A percentile compares a stretch with the other conserved stretches of the same genome.
Evolutionary conservation across 2,888 invertebrate species (phyloP).

Genomic region (Amphipyra tragopoginis): DNA sequence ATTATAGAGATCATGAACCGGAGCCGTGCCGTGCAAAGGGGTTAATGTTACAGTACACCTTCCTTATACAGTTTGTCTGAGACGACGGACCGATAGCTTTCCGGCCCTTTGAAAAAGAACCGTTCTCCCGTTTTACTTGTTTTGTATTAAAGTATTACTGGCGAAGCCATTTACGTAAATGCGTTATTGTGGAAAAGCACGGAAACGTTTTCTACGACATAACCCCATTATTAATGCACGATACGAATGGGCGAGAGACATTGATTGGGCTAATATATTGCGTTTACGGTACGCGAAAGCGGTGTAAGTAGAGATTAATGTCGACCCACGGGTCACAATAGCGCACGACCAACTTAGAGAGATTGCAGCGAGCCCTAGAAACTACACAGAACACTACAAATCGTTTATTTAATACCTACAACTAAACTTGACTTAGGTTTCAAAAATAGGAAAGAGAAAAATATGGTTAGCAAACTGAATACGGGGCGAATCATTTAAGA

Average conservation of each 20-base stretch:
- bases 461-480: too few relatives aligned
- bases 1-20: conserved; percentile 69
- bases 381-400: conserved; percentile 54
- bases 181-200: conserved; percentile 21
- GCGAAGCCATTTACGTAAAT: conserved; percentile 24
- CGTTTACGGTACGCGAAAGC: conserved; percentile 62
- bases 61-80: conserved; percentile 68
- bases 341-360: conserved; percentile 63
- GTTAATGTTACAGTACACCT: conserved; percentile 77
- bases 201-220: conserved; percentile 22
- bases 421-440: not conserved
- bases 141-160: conserved; percentile 41
- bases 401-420: conserved; percentile 36
- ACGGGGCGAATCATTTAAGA: too few relatives aligned
- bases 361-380: conserved; percentile 63
- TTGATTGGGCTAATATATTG: conserved; percentile 55
- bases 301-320: conserved; percentile 65
- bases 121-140: conserved; percentile 54
- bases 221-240: conserved; percentile 31
- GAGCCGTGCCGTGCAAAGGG: conserved; percentile 70
- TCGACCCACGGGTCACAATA: conserved; percentile 64
- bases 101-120: conserved; percentile 71
- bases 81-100: conserved; percentile 62
- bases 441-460: too few relatives aligned
- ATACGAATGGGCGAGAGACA: conserved; percentile 35